Percentiles rank a stretch among this genome's conserved stretches.
phyloP scores from a whole-genome alignment of 2,797 vertebrate species.

The Myotis vivesi region DNA sequence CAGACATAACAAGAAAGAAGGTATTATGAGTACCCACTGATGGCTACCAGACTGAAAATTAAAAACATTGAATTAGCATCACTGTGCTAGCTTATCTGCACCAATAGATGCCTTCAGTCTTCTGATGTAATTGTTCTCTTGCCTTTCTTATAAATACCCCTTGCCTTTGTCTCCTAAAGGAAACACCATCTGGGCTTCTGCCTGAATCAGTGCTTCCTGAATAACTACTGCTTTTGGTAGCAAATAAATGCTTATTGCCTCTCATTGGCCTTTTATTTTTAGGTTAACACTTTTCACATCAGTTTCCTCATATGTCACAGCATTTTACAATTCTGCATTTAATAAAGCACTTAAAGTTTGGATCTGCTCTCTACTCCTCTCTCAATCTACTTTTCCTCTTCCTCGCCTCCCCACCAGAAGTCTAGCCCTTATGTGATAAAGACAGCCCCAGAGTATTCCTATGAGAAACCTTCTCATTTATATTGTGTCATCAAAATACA shows the following conservation, averaged over 20 bases:
- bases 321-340: not conserved
- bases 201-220: not conserved
- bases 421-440: not conserved
- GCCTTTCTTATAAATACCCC: not conserved
- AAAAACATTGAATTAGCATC: not conserved
- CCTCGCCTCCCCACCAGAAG: not conserved
- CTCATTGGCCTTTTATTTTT: not conserved
- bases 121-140: not conserved
- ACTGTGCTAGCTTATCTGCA: not conserved
- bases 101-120: not conserved
- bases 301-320: not conserved
- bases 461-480: slow-evolving; percentile 1
- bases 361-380: not conserved
- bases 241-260: not conserved
- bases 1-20: not conserved
- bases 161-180: not conserved
- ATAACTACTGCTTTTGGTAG: not conserved
- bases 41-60: not conserved
- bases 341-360: not conserved
- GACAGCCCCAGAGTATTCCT: not conserved
- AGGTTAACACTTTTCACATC: not conserved
- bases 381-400: not conserved
- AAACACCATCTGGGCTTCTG: not conserved
- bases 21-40: not conserved
- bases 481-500: slow-evolving; percentile 45